Evolutionary conservation across 1,140 invertebrate species (phyloP).

Genomic region (Dryas iulia): DNA sequence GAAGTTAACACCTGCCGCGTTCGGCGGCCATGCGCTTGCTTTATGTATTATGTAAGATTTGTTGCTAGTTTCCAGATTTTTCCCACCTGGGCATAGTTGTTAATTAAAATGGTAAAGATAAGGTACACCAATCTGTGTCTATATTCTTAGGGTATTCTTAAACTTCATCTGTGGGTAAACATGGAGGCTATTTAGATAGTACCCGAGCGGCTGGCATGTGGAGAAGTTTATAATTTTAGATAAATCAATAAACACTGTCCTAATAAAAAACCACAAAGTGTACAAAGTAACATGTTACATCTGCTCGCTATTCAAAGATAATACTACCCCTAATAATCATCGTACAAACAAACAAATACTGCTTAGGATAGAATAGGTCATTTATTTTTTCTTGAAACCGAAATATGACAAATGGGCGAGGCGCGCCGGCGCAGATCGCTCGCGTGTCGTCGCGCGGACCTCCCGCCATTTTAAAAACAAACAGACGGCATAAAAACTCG

Average conservation of each 20-base stretch:
- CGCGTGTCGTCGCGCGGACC: conserved; percentile 78
- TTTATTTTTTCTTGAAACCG: conserved; percentile 75
- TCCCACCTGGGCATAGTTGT: conserved; percentile 56
- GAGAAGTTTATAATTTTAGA: background rate
- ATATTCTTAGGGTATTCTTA: conserved; percentile 6
- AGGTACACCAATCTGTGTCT: conserved; percentile 20
- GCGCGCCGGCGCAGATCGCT: conserved; percentile 64
- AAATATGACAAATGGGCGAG: conserved; percentile 79
- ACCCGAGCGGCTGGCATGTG: background rate
- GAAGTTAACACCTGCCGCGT: conserved; percentile 67
- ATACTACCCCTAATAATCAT: conserved; percentile 72
- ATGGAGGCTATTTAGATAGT: background rate
- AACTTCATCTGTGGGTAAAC: conserved; percentile 20
- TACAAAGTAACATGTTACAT: conserved; percentile 57
- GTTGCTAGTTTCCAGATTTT: conserved; percentile 45
- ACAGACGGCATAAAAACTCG: conserved; percentile 77
- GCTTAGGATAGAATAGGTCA: conserved; percentile 69
- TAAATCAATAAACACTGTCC: conserved; percentile 25
- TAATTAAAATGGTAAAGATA: conserved; percentile 40
- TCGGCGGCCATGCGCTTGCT: conserved; percentile 57
- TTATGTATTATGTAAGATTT: conserved; percentile 55
- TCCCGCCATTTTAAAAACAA: conserved; percentile 81
- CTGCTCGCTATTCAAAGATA: conserved; percentile 61
- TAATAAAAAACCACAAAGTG: conserved; percentile 48
- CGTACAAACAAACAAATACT: conserved; percentile 74